phyloP scores from a whole-genome alignment of 2,113 vertebrate species.

The Tetrao urogallus region DNA sequence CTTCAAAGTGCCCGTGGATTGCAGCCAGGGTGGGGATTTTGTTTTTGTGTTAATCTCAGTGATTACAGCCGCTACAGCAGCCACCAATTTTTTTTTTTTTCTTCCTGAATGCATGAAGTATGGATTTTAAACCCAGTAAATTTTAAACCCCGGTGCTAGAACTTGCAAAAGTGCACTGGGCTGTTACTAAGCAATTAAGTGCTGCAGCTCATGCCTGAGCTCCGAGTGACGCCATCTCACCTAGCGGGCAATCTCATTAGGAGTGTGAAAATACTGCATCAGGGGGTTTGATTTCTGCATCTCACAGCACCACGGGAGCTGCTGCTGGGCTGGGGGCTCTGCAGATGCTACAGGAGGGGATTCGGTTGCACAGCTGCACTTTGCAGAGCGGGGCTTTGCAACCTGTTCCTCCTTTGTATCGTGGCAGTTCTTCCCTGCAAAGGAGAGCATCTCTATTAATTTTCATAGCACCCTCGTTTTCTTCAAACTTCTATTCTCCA shows the following conservation, averaged over 20 bases:
- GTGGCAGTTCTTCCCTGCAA: neutral
- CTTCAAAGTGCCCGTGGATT: neutral
- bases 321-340: neutral
- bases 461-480: fast-evolving
- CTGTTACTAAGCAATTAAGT: conserved; percentile 11
- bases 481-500: neutral
- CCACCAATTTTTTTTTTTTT: neutral
- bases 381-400: neutral
- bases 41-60: neutral
- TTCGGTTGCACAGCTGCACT: neutral
- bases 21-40: neutral
- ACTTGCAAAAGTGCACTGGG: neutral
- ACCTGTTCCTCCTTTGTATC: fast-evolving
- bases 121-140: neutral
- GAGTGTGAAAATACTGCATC: neutral
- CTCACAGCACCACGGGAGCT: neutral
- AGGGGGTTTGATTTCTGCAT: neutral
- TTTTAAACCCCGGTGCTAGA: neutral
- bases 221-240: neutral
- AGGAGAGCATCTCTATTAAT: neutral
- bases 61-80: neutral
- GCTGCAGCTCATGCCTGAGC: neutral
- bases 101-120: fast-evolving
- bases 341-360: neutral
- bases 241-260: neutral